Evolutionary conservation across 2,113 vertebrate species (phyloP).

Genomic region (Rhinoderma darwinii): DNA sequence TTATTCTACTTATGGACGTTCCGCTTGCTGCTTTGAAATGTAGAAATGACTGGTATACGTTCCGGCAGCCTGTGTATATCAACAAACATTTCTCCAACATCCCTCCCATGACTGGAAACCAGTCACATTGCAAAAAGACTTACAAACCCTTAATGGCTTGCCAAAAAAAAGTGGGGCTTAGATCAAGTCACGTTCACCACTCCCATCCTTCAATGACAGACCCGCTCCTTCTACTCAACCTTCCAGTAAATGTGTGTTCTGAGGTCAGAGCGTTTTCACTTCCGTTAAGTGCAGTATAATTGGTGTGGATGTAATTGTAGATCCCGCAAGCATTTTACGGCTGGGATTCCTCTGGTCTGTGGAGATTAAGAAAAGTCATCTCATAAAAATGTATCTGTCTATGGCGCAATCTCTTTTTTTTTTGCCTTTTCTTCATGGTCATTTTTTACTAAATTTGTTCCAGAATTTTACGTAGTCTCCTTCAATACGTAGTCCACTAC

Average conservation of each 20-base stretch:
- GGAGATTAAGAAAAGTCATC: not conserved
- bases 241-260: conserved; percentile 29
- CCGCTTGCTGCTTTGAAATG: not conserved
- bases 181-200: conserved; percentile 5
- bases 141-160: conserved; percentile 14
- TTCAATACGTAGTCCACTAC: not conserved
- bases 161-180: conserved; percentile 32
- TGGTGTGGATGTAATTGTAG: not conserved
- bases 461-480: not conserved
- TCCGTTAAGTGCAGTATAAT: not conserved
- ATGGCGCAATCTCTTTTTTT: not conserved
- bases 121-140: conserved; percentile 15
- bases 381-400: not conserved
- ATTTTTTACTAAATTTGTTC: not conserved
- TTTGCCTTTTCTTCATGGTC: not conserved
- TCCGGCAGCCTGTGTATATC: not conserved
- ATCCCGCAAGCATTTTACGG: not conserved
- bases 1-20: not conserved
- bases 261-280: conserved; percentile 5
- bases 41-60: not conserved
- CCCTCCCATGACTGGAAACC: conserved; percentile 20
- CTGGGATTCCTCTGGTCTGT: not conserved
- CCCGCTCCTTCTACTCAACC: not conserved
- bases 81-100: not conserved
- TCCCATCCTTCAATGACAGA: not conserved